Base-by-base conservation (phyloP, 2,888 invertebrate genomes). In the Merodon equestris region DNA sequence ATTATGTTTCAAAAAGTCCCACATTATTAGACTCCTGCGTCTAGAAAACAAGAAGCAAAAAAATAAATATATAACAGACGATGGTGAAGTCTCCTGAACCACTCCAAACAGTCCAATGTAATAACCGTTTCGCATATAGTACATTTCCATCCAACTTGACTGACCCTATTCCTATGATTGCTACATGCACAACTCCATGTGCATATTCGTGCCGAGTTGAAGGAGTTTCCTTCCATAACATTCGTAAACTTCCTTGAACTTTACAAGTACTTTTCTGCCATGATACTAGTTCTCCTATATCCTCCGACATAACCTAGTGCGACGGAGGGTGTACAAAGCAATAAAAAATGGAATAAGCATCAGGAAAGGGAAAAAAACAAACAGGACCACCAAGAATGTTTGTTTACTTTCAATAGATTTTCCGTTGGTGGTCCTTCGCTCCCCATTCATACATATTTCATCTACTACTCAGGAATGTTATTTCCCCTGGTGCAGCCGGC, bases 331-430 rank as follows among this genome's bases (percentile, higher is more conserved):
- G 5, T 61, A 17, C 15, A 53, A 68, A 56, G 45, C 48, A 61
- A 57, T 56, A 60, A 48, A 60, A 17, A 14, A 44, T 12, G 9
- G n/a, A 47, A 57, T 47, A 64, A 47, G 18, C 1, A 44, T n/a
- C 27, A 44, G 38, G n/a, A 27, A 57, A 18, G 51, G 42, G 45
- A 56, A 13, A 44, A 71, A 27, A 56, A 45, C 36, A 48, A 18
- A 19, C 7, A 48, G 15, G 40, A 47, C 17, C 9, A 44, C 10
- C 34, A 15, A 54, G 58, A 57, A 57, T 68, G 50, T 73, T 77
- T 77, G 77, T 77, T 77, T 73, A 77, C 77, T 77, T 77, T 63
- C 56, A 68, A 77, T 77, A 72, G 77, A 77, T 77, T 77, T 72
- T 77, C 15, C 14, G 40, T 48, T 9, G 14, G 0, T n/a, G 14